phyloP scores from a whole-genome alignment of 2,113 vertebrate genomes.

The Theropithecus gelada region DNA sequence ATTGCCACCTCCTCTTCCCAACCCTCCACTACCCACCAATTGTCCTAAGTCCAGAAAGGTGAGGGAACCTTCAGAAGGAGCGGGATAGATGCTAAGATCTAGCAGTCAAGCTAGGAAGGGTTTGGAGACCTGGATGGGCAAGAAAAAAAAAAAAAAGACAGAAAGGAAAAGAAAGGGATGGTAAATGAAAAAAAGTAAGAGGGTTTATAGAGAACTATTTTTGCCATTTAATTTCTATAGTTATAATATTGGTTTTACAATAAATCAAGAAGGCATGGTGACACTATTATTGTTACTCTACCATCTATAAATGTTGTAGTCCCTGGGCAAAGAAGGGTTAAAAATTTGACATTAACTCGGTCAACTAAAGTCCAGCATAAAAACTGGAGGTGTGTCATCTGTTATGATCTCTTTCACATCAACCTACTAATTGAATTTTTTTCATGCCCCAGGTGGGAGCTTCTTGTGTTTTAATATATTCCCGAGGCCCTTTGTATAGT shows the following conservation, averaged over 20 bases:
- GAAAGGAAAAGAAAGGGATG: neutral
- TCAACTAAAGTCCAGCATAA: neutral
- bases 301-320: neutral
- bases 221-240: neutral
- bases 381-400: neutral
- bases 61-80: neutral
- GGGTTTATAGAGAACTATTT: neutral
- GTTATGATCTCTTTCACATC: neutral
- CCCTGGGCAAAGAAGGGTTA: neutral
- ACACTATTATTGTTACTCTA: neutral
- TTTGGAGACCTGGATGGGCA: neutral
- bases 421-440: neutral
- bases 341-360: neutral
- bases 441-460: neutral
- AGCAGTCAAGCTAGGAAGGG: neutral
- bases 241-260: neutral
- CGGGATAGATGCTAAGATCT: neutral
- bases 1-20: neutral
- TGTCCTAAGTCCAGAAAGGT: neutral
- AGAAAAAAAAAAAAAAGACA: neutral
- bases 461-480: constrained; percentile 21
- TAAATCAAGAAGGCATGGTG: neutral
- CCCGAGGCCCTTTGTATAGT: neutral
- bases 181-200: neutral
- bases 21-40: neutral